Conservation (phyloP, 1,140 invertebrate genomes). For the Battus philenor region DNA sequence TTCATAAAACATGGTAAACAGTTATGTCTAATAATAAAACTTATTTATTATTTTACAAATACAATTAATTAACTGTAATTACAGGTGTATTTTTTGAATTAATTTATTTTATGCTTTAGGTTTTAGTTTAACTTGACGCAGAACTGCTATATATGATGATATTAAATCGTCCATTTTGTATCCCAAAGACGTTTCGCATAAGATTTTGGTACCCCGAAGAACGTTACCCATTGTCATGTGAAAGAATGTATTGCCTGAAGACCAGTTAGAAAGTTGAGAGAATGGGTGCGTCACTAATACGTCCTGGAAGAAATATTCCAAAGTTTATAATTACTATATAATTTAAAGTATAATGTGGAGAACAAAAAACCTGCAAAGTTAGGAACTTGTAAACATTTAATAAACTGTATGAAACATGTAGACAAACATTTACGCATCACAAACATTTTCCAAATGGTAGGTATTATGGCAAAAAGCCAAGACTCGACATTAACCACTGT, state of each 20-base stretch:
- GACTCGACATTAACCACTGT: no score
- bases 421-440: no score
- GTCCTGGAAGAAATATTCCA: slow-evolving; percentile 82
- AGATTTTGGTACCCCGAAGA: slow-evolving; percentile 88
- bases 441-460: no score
- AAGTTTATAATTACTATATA: slow-evolving; percentile 9
- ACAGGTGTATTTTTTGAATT: no score
- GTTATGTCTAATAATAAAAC: no score
- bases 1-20: no score
- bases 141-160: slow-evolving; percentile 87
- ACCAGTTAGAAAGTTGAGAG: slow-evolving; percentile 94
- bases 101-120: slow-evolving; percentile 17
- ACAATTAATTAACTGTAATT: no score
- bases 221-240: slow-evolving; percentile 95
- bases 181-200: slow-evolving; percentile 94
- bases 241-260: slow-evolving; percentile 95
- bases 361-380: slow-evolving; percentile 8
- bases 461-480: no score
- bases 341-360: slow-evolving; percentile 6
- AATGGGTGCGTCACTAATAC: slow-evolving; percentile 90
- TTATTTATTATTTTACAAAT: no score
- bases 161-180: slow-evolving; percentile 99
- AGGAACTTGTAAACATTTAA: no score
- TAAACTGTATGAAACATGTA: no score
- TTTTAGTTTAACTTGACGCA: slow-evolving; percentile 59